Evolutionary conservation across 2,797 vertebrate species (phyloP), one percentile per base, ranked within the genome.

Genomic region (Neosilurus hyrtlii): DNA sequence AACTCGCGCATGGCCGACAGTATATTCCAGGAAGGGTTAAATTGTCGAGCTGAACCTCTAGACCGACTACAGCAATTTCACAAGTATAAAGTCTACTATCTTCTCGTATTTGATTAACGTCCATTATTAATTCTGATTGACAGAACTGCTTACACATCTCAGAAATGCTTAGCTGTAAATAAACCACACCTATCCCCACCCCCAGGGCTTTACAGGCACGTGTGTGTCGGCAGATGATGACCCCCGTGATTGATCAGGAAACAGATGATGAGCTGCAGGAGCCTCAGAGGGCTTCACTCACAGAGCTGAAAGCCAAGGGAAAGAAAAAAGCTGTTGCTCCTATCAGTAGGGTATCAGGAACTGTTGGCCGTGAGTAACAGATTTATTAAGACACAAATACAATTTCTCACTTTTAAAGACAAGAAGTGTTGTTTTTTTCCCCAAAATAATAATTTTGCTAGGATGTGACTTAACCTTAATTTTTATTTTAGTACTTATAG

Each of bases 181-280:
- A 37, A 85, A 74, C 37, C 1, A 15, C 24, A 14, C 56, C 9
- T 49, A 8, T 30, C 77, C 70, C 77, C 70, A 0, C 5, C 22
- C 71, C 6, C 81, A 99, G 98, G 90, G 95, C 96, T 84, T 95
- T 99, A 90, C 97, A 99, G 93, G 94, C 96, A 26, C 96, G 97
- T 67, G 96, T 96, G 75, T 96, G 96, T 85, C 95, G 97, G 18
- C 96, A 97, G 82, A 91, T 94, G 2, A 89, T 98, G 24, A 91
- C 93, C 83, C 91, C 91, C n/a, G 91, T 97, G 83, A 90, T 91
- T 22, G 92, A 94, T 8, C 84, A 90, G 12, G 83, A 89, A 26
- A 82, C 90, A 0, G 88, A 81, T 0, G 91, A 89, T 24, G 83
- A 82, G 68, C 52, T 86, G 77, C 82, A 80, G 72, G 89, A 94